Conservation (phyloP, 2,113 vertebrate genomes). For the Ophiodon elongatus region DNA sequence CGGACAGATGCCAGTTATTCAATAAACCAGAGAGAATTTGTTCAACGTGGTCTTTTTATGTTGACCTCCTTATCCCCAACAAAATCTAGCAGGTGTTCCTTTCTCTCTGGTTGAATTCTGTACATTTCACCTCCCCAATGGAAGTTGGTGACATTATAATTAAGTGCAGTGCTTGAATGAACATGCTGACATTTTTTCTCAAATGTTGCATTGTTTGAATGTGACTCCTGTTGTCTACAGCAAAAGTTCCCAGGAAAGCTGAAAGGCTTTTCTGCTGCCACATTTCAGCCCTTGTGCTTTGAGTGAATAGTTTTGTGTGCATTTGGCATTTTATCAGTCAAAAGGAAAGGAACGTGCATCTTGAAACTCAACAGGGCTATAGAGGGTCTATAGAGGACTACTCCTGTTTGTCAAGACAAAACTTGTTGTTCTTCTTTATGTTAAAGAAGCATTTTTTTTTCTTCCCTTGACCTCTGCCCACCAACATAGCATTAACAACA, state of each 20-base stretch:
- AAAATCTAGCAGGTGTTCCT: conserved; percentile 81
- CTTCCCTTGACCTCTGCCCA: conserved; percentile 51
- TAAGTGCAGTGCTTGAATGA: conserved; percentile 67
- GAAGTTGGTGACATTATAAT: conserved; percentile 68
- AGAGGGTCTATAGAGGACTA: conserved; percentile 11
- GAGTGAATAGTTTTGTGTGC: conserved; percentile 50
- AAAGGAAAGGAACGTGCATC: conserved; percentile 43
- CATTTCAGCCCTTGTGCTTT: conserved; percentile 57
- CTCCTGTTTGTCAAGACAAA: conserved; percentile 58
- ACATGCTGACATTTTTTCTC: conserved; percentile 45
- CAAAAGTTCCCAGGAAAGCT: conserved; percentile 69
- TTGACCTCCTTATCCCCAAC: conserved; percentile 52
- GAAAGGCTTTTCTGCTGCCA: conserved; percentile 62
- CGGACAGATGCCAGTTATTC: conserved; percentile 56
- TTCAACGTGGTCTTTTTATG: conserved; percentile 43
- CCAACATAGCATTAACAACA: conserved; percentile 53
- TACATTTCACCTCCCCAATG: conserved; percentile 37
- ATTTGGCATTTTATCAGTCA: conserved; percentile 51
- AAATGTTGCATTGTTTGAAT: conserved; percentile 67
- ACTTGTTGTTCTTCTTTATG: conserved; percentile 47
- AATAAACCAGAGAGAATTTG: conserved; percentile 52
- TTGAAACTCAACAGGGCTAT: conserved; percentile 32
- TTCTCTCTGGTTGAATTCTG: conserved; percentile 59
- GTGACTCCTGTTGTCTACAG: conserved; percentile 74
- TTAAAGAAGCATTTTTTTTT: conserved; percentile 28